These are phyloP conservation scores for Lottia gigantea DNA, from an alignment of 2,888 invertebrate genomes.

Conservation along the genomic window DNA sequence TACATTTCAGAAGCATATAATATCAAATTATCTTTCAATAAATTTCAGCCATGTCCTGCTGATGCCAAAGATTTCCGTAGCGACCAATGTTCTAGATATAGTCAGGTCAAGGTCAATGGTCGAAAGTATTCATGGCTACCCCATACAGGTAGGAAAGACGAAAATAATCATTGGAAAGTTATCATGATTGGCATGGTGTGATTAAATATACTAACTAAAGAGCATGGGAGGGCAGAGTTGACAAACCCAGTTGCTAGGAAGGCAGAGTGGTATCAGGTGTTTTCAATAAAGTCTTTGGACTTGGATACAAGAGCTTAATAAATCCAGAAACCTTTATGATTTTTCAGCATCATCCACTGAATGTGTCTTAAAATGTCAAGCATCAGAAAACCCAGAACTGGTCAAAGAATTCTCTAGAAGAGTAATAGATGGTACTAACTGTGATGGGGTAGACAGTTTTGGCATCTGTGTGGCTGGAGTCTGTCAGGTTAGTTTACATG, in stretches of 20 bases:
- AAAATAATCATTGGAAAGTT: too few species aligned
- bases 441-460: constrained; percentile 77
- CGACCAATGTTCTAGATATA: constrained; percentile 88
- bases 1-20: not conserved
- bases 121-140: constrained; percentile 78
- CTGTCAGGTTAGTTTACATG: constrained; percentile 81
- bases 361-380: constrained; percentile 96
- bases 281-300: too few species aligned
- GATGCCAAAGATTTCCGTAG: constrained; percentile 82
- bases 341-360: constrained; percentile 68
- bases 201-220: too few species aligned
- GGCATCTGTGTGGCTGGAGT: constrained; percentile 93
- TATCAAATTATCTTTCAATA: not conserved
- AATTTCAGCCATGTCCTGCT: constrained; percentile 73
- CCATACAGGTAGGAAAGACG: constrained; percentile 38
- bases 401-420: constrained; percentile 85
- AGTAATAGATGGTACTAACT: constrained; percentile 81
- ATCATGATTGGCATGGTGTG: too few species aligned
- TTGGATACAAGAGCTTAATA: too few species aligned
- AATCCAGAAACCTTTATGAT: too few species aligned
- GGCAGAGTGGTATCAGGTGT: too few species aligned
- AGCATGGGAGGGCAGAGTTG: too few species aligned
- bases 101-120: constrained; percentile 74
- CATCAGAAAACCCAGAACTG: constrained; percentile 83
- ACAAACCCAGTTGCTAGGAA: too few species aligned